Conservation (phyloP, 2,888 invertebrate species). For the Lycia hirtaria region DNA sequence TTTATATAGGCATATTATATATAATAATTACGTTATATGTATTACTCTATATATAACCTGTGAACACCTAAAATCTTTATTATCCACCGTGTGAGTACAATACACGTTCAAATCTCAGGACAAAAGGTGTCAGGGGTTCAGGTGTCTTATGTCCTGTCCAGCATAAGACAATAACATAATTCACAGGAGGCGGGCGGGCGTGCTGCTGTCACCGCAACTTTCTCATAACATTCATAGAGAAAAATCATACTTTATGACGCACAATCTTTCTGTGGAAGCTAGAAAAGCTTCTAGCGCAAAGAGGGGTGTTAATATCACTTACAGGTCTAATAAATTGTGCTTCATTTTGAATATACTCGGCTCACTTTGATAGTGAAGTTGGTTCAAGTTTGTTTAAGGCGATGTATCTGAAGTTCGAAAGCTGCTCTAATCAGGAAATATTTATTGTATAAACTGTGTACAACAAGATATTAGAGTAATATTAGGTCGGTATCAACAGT, state of each 20-base stretch:
- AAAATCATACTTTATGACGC: conserved; percentile 79
- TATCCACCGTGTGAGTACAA: not conserved
- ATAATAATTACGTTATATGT: no score
- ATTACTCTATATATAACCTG: no score
- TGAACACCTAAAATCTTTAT: no score
- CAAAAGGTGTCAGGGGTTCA: no score
- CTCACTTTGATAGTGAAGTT: conserved; percentile 37
- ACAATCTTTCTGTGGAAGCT: conserved; percentile 62
- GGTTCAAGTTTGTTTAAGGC: not conserved
- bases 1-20: no score
- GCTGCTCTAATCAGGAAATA: no score
- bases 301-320: conserved; percentile 73
- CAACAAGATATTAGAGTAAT: no score
- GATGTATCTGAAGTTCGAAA: not conserved
- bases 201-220: conserved; percentile 61
- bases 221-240: conserved; percentile 73
- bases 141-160: no score
- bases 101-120: not conserved
- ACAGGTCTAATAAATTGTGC: conserved; percentile 68
- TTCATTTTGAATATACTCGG: conserved; percentile 62
- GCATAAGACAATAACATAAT: conserved; percentile 26
- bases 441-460: no score
- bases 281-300: conserved; percentile 69
- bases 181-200: conserved; percentile 19
- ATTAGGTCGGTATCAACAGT: no score